Conservation (phyloP, 2,888 invertebrate genomes). For the Apodemia hepburni region DNA sequence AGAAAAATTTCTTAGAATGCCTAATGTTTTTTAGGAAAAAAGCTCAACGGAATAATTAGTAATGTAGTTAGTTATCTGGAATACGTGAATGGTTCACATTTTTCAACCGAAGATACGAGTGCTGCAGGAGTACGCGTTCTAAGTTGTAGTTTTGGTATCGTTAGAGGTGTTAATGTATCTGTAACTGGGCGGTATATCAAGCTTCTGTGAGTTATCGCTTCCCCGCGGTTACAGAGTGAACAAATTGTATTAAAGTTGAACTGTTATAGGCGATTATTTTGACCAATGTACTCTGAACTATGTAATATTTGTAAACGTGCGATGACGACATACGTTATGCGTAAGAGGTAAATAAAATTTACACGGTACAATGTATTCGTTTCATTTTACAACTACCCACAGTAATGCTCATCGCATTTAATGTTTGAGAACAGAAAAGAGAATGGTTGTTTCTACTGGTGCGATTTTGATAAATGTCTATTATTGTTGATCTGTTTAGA, state of each 20-base stretch:
- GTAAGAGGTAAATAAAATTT: slow-evolving; percentile 79
- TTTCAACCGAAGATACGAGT: background rate
- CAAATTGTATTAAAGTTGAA: slow-evolving; percentile 38
- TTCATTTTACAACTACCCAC: slow-evolving; percentile 44
- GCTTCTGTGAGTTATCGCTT: slow-evolving; percentile 20
- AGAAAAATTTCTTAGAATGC: background rate
- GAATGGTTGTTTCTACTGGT: too few species aligned
- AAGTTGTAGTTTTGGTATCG: slow-evolving; percentile 4
- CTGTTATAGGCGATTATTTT: slow-evolving; percentile 70
- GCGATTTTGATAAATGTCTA: too few species aligned
- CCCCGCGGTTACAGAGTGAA: slow-evolving; percentile 18
- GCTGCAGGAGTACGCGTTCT: slow-evolving; percentile 6
- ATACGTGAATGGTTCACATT: background rate
- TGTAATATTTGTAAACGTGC: slow-evolving; percentile 75
- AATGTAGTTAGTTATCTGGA: background rate
- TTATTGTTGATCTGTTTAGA: too few species aligned
- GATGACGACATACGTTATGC: slow-evolving; percentile 67
- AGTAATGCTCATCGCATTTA: too few species aligned
- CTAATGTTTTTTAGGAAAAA: background rate
- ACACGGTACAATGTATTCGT: slow-evolving; percentile 60
- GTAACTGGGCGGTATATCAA: slow-evolving; percentile 14
- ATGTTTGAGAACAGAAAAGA: too few species aligned
- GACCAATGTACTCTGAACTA: slow-evolving; percentile 76
- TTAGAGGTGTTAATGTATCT: slow-evolving; percentile 13
- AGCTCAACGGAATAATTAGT: background rate